Percentiles rank a stretch among this genome's conserved stretches.
Evolutionary conservation across 37 sponge, comb jelly and placozoan genomes (phyloP).

Genomic region (Halisarca cf. caerulea): DNA sequence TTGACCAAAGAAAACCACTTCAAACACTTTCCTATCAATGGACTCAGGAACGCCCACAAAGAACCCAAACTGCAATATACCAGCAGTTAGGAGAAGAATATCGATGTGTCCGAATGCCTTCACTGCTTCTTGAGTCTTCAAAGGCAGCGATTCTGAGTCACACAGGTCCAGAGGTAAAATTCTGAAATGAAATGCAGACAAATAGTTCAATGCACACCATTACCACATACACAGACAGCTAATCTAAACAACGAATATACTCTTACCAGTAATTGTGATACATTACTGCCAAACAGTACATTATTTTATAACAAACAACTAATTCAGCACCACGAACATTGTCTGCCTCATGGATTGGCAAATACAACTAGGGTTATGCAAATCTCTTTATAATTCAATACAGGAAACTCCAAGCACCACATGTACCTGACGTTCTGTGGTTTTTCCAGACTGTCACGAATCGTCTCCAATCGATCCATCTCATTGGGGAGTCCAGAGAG

Average conservation of each 20-base stretch:
- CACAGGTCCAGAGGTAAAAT: constrained; percentile 1
- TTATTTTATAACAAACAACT: too few species aligned
- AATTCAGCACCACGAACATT: too few species aligned
- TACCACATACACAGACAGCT: too few species aligned
- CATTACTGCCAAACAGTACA: too few species aligned
- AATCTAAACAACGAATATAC: too few species aligned
- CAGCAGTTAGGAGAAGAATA: constrained; percentile 6
- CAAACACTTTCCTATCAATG: neutral
- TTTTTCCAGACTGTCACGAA: neutral
- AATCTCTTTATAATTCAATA: too few species aligned
- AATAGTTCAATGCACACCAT: too few species aligned
- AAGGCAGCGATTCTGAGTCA: neutral
- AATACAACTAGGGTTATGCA: too few species aligned
- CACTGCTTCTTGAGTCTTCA: neutral
- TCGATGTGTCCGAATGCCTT: constrained; percentile 22
- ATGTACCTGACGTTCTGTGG: neutral
- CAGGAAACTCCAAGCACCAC: too few species aligned
- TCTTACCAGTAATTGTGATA: too few species aligned
- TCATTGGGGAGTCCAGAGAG: neutral
- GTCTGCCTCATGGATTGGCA: too few species aligned
- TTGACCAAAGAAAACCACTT: neutral
- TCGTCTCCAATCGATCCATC: neutral
- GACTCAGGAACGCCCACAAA: neutral
- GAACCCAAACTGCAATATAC: neutral
- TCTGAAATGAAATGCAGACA: too few species aligned